Evolutionary conservation across 2,888 invertebrate genomes (phyloP), one percentile per base, ranked within the genome.

Genomic region (Hemaris fuciformis): DNA sequence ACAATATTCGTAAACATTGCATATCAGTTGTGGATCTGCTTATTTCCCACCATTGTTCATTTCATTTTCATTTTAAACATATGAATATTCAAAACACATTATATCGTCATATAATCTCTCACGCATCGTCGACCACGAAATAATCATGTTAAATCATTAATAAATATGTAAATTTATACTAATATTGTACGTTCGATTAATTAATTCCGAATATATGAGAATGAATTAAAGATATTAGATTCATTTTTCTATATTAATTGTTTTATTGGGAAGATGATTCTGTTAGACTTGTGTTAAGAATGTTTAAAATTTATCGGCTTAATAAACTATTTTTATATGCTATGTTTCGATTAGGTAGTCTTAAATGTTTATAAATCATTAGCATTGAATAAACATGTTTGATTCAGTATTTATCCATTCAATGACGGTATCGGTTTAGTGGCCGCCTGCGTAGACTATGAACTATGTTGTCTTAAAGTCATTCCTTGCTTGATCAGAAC

Each of bases 91-190:
- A 73, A 70, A 58, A 58, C 64, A 46, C 34, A 53, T 65, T 65
- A 59, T 59, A 66, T 38, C 45, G 15, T 59, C 53, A 43, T 48
- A 61, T 61, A 66, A 61, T 60, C 62, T 64, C 59, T 61, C 61
- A 62, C 23, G 61, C 18, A 63, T 69, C 69, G 61, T 75, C 70
- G 64, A 67, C 68, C 64, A 73, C 74, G 68, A 75, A 77, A 76
- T 79, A 75, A 70, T 72, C 68, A 70, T 76, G 75, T 75, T 77
- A 74, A 76, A 74, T 72, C 68, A 75, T 38, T 76, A 77, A 83
- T 86, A 82, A 83, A 85, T 76, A 86, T 86, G 84, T 71, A 66
- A 86, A 85, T 85, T 77, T 76, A 80, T 78, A 77, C 77, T 75
- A 79, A 83, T 83, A 80, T 76, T 78, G 74, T 74, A 75, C 72